Conservation (phyloP, 2,797 vertebrate species). For the Botia almorhae region DNA sequence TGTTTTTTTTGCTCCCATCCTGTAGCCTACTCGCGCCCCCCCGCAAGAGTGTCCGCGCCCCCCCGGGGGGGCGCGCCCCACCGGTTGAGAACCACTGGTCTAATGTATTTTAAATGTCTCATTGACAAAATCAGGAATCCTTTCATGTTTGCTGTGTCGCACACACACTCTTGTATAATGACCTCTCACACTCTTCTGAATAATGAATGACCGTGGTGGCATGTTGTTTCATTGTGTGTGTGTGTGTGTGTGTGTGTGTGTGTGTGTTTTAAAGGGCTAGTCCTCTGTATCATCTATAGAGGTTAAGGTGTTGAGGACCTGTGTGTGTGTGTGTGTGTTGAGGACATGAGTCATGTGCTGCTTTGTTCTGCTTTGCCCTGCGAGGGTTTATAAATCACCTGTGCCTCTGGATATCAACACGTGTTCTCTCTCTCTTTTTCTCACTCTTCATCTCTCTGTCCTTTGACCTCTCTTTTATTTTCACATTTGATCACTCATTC, state of each 20-base stretch:
- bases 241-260: neutral
- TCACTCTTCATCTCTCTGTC: neutral
- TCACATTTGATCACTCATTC: neutral
- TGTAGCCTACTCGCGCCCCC: too few relatives aligned
- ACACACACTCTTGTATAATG: neutral
- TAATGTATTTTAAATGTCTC: neutral
- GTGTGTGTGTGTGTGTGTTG: slow-evolving; percentile 44
- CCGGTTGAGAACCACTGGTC: too few relatives aligned
- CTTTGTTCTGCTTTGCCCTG: slow-evolving; percentile 64
- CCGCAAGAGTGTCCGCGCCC: too few relatives aligned
- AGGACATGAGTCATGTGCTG: slow-evolving; percentile 70
- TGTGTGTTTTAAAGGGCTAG: slow-evolving; percentile 20
- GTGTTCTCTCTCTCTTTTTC: slow-evolving; percentile 48
- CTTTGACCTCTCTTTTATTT: neutral
- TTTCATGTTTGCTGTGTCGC: neutral
- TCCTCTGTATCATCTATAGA: slow-evolving; percentile 17
- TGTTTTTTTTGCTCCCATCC: too few relatives aligned
- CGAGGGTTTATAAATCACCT: slow-evolving; percentile 69
- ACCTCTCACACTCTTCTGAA: neutral
- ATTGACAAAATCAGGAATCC: neutral
- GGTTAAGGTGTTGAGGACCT: slow-evolving; percentile 1
- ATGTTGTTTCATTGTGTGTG: neutral
- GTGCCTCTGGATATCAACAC: slow-evolving; percentile 63
- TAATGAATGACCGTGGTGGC: neutral
- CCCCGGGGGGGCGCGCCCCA: too few relatives aligned